These are phyloP conservation scores for Mandrillus leucophaeus DNA, from an alignment of 2,113 vertebrate genomes.

Conservation along the genomic window DNA sequence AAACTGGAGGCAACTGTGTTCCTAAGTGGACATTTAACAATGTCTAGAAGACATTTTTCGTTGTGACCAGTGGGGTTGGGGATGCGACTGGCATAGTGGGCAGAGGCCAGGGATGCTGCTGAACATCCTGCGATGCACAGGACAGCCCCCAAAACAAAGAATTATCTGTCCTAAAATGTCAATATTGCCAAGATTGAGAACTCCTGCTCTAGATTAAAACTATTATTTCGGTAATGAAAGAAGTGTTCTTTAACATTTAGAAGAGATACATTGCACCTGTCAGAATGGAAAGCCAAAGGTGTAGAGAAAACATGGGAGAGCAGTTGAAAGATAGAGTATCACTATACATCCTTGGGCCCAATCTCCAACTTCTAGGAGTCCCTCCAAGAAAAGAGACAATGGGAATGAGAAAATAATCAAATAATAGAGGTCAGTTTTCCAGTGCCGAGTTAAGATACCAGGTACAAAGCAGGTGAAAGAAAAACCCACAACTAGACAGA, in stretches of 20 bases:
- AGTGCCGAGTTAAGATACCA: not conserved
- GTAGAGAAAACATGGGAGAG: not conserved
- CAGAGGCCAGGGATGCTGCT: not conserved
- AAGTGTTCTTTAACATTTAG: not conserved
- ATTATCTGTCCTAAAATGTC: not conserved
- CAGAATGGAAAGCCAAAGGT: not conserved
- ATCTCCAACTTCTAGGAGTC: not conserved
- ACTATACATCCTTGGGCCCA: not conserved
- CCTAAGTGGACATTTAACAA: not conserved
- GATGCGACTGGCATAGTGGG: not conserved
- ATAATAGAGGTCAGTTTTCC: not conserved
- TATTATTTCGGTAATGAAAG: not conserved
- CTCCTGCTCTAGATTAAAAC: not conserved
- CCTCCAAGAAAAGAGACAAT: not conserved
- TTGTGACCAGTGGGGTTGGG: not conserved
- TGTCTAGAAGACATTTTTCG: not conserved
- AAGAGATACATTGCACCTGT: not conserved
- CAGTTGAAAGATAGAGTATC: not conserved
- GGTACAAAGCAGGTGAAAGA: not conserved
- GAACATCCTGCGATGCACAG: not conserved
- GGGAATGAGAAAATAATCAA: not conserved
- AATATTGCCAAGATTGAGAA: not conserved
- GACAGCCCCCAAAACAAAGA: not conserved
- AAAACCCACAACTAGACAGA: not conserved
- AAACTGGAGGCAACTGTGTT: not conserved